Evolutionary conservation across 1,140 invertebrate species (phyloP).

Genomic region (Diprion similis): DNA sequence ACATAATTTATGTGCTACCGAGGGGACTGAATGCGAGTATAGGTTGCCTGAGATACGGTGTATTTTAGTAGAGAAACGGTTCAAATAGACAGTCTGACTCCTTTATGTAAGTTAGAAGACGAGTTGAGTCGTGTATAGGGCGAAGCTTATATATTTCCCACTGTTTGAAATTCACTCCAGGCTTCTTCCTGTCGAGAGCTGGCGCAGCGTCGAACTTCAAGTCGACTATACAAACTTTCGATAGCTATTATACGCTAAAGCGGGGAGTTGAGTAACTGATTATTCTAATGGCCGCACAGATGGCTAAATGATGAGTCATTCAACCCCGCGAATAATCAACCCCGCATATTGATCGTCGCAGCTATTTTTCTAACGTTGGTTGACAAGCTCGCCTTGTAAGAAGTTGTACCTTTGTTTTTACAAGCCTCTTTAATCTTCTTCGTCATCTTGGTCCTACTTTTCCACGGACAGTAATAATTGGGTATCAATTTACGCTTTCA

Average conservation of each 20-base stretch:
- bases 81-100: no score
- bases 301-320: not conserved
- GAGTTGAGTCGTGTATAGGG: not conserved
- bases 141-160: not conserved
- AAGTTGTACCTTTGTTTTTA: not conserved
- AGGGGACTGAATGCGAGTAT: no score
- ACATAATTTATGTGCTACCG: no score
- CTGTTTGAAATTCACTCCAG: slow-evolving; percentile 1
- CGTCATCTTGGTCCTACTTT: not conserved
- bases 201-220: not conserved
- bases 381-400: no score
- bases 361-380: no score
- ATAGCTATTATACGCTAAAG: not conserved
- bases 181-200: not conserved
- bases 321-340: not conserved
- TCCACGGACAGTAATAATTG: not conserved
- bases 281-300: not conserved
- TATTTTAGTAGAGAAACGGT: no score
- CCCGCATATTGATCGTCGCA: no score
- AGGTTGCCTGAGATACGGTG: no score
- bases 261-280: not conserved
- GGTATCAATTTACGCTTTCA: not conserved
- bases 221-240: not conserved
- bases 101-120: no score
- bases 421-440: not conserved